Evolutionary conservation across 1,140 invertebrate genomes (phyloP), one percentile per base, ranked within the genome.

Genomic region (Magallana angulata): DNA sequence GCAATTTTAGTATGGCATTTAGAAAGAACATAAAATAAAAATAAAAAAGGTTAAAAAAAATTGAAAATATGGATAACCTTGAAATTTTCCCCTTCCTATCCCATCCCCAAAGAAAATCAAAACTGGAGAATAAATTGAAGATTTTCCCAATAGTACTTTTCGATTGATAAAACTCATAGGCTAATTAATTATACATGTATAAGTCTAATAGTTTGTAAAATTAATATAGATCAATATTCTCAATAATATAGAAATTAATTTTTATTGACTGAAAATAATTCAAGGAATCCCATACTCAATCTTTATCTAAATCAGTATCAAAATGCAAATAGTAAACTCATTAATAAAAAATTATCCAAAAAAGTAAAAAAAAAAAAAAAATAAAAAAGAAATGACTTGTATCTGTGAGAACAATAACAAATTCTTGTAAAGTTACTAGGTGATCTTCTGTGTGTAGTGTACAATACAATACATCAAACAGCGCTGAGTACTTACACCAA

Each of bases 1-100:
- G 81, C 57, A 82, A 82, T 18, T 57, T 82, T 57, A 57, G 48
- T 82, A 57, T 57, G 81, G 81, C 81, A 57, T 82, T 57, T 56
- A 57, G 81, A 58, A 57, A 82, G 14, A 36, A 80, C 24, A 24
- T 9, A 24, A n/a, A n/a, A 24, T 80, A 4, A 80, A 80, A 80
- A 24, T 36, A 80, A 24, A 36, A 12, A 80, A 80, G 5, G 24
- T 9, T 36, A 80, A 24, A 36, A 12, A 80, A 24, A n/a, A 80
- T 16, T 64, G 14, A 18, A 57, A 57, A 57, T 7, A 30, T 57
- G 81, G 57, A 82, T 82, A n/a, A 7, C 57, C 57, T 82, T 82
- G 81, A 82, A 58, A 24, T 24, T 57, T 58, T 82, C 11, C 36
- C 36, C 36, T 5, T 48, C 36, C 36, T 5, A 48, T 5, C 36